These are phyloP conservation scores for Eulithis prunata DNA, from an alignment of 2,888 invertebrate genomes.

Conservation along the genomic window DNA sequence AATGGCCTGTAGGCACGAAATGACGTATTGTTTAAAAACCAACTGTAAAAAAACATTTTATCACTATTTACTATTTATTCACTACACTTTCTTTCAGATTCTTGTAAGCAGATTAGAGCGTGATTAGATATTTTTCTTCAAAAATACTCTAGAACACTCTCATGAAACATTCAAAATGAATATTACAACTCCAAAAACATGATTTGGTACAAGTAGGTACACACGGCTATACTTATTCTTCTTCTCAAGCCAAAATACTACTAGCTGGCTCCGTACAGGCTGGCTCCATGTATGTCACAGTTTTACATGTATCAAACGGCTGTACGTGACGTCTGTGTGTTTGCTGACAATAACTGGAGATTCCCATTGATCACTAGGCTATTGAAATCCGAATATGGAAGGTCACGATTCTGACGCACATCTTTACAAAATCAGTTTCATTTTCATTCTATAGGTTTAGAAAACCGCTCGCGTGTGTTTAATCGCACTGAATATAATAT, in stretches of 20 bases:
- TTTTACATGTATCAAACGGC: slow-evolving; percentile 18
- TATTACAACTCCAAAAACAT: too few relatives aligned
- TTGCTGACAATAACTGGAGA: slow-evolving; percentile 20
- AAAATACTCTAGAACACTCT: too few relatives aligned
- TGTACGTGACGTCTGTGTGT: slow-evolving; percentile 23
- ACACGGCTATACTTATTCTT: too few relatives aligned
- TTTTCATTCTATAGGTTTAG: slow-evolving; percentile 16
- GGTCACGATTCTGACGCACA: slow-evolving; percentile 23
- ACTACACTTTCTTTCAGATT: too few relatives aligned
- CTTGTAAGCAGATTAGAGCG: too few relatives aligned
- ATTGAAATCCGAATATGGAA: slow-evolving; percentile 27
- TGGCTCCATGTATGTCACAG: background rate
- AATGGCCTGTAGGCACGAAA: slow-evolving; percentile 35
- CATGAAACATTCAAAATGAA: too few relatives aligned
- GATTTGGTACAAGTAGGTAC: too few relatives aligned
- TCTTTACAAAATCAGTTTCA: slow-evolving; percentile 21
- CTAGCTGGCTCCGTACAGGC: background rate
- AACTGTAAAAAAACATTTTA: slow-evolving; percentile 2
- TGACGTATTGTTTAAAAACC: slow-evolving; percentile 17
- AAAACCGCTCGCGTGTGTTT: slow-evolving; percentile 8
- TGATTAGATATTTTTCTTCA: too few relatives aligned
- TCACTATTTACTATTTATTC: too few relatives aligned
- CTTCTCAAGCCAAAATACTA: background rate
- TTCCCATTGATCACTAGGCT: slow-evolving; percentile 25
- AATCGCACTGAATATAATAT: slow-evolving; percentile 9